Evolutionary conservation across 2,797 vertebrate genomes (phyloP).

Genomic region (Alectoris magna): DNA sequence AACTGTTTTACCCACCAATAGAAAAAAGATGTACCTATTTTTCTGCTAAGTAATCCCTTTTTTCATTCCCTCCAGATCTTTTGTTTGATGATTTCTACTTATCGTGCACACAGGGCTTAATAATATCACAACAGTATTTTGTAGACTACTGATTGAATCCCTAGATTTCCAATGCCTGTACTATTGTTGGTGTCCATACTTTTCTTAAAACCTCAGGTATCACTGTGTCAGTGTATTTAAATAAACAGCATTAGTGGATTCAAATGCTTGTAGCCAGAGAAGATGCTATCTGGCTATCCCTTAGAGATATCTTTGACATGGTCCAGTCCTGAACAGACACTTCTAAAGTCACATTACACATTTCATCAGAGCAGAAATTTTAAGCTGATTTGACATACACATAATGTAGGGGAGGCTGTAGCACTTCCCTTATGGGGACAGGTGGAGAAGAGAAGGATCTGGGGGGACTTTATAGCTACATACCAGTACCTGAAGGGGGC

Average conservation of each 20-base stretch:
- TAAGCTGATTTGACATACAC: not conserved
- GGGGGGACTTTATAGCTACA: too few species aligned
- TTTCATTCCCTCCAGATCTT: not conserved
- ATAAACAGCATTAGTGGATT: not conserved
- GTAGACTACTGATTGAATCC: not conserved
- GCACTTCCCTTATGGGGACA: too few species aligned
- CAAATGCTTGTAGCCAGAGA: not conserved
- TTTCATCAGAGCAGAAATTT: not conserved
- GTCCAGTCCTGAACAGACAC: not conserved
- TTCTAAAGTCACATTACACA: not conserved
- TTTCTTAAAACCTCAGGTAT: not conserved
- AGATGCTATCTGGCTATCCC: not conserved
- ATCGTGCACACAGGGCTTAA: not conserved
- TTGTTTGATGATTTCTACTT: not conserved
- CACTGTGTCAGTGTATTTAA: not conserved
- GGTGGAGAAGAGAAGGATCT: too few species aligned
- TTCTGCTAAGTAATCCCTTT: not conserved
- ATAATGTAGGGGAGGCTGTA: not conserved
- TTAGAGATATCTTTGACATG: not conserved
- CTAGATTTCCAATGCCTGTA: not conserved
- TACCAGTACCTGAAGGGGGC: too few species aligned
- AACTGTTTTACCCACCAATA: not conserved
- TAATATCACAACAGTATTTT: not conserved
- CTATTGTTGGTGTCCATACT: not conserved
- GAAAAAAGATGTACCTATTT: not conserved